Base-by-base conservation (phyloP, 2,797 vertebrate species). In the Trachurus trachurus region DNA sequence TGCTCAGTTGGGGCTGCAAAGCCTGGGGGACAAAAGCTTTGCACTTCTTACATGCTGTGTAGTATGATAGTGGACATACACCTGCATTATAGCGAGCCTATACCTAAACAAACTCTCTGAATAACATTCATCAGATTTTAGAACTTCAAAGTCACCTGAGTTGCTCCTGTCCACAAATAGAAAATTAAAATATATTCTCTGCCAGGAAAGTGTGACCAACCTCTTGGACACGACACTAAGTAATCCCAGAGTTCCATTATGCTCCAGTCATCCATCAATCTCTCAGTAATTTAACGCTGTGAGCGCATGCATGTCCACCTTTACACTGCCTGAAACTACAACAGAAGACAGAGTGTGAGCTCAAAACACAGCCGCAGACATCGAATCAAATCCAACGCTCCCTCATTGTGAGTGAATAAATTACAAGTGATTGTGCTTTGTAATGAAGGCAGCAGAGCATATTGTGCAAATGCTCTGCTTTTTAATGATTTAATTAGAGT, bases 401-500 rank as follows among this genome's bases (percentile, higher is more conserved):
- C 82, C 83, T 77, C 83, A 70, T 53, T 84, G 82, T 84, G 85
- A 89, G 90, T 54, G 87, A 92, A 94, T 92, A 91, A 92, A 95
- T 94, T 89, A 93, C 79, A 83, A 89, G 89, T 78, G 84, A 93
- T 90, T 89, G 87, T 70, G 86, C 81, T 89, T 89, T 79, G 88
- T 92, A 92, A 93, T 88, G 82, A 90, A 94, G 85, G 92, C 93
- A 91, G 89, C 44, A n/a, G 84, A 93, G 91, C 93, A 89, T 94
- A 91, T 90, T 94, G 91, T 90, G 91, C 89, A 89, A 94, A 92
- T 78, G 83, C 87, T 92, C 87, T 82, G 87, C 88, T 90, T 90
- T 93, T 92, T 94, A 95, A 95, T 93, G 93, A 91, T 93, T 94
- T 94, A 91, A 95, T 96, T 95, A 95, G 87, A 89, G 76, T 93